phyloP scores from a whole-genome alignment of 2,797 vertebrate species.

The Microcaecilia unicolor region DNA sequence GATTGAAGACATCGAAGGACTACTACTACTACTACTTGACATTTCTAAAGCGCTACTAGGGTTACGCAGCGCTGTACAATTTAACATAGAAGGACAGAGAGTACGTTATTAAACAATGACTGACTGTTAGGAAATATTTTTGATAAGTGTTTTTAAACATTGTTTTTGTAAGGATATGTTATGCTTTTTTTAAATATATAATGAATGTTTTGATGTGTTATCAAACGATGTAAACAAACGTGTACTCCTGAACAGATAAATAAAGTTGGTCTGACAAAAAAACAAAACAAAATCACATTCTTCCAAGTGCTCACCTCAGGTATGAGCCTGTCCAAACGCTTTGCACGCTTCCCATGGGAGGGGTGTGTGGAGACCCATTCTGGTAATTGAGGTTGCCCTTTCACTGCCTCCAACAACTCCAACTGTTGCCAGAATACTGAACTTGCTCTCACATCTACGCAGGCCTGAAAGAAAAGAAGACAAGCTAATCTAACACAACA shows the following conservation, averaged over 20 bases:
- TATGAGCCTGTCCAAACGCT: conserved; percentile 72
- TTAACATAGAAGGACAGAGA: no score
- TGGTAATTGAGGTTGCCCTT: conserved; percentile 54
- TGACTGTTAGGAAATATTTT: no score
- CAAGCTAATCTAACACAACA: no score
- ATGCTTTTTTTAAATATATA: no score
- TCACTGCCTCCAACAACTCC: conserved; percentile 62
- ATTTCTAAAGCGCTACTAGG: no score
- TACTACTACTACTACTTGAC: no score
- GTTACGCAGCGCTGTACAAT: no score
- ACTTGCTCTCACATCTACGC: conserved; percentile 83
- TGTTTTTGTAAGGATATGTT: neutral
- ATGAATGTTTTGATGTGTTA: neutral
- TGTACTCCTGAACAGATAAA: no score
- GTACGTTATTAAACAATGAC: no score
- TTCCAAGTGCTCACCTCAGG: conserved; percentile 64
- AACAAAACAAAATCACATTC: fast-evolving
- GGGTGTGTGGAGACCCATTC: conserved; percentile 96
- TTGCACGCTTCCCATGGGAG: conserved; percentile 72
- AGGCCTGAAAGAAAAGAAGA: conserved; percentile 61
- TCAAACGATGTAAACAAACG: neutral
- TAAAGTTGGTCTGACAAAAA: no score
- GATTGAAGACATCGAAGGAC: no score
- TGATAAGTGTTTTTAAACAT: no score
- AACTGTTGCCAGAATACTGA: conserved; percentile 90